Evolutionary conservation across 2,113 vertebrate species (phyloP).

Genomic region (Trinectes maculatus): DNA sequence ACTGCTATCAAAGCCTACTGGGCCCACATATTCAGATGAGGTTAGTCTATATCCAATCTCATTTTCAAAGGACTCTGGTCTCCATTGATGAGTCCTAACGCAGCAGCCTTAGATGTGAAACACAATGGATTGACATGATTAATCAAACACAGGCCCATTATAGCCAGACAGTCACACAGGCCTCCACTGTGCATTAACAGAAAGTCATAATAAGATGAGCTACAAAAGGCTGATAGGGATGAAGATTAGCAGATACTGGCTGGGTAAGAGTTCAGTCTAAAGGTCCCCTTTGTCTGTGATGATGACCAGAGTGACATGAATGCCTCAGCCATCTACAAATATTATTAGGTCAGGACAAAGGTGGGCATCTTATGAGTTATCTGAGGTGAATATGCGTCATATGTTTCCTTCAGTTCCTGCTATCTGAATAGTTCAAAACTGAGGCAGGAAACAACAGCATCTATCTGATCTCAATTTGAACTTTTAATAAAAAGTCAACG

Average conservation of each 20-base stretch:
- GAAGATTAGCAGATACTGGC: constrained; percentile 80
- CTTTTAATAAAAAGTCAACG: constrained; percentile 77
- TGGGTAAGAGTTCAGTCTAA: constrained; percentile 70
- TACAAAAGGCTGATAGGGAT: constrained; percentile 75
- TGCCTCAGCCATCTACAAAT: constrained; percentile 65
- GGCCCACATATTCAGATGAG: constrained; percentile 65
- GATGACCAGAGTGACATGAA: constrained; percentile 76
- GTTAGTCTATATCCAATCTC: constrained; percentile 73
- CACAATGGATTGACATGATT: constrained; percentile 80
- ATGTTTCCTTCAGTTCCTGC: constrained; percentile 59
- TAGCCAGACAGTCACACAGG: constrained; percentile 74
- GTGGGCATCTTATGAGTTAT: constrained; percentile 69
- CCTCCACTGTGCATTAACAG: constrained; percentile 75
- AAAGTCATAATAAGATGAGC: constrained; percentile 84
- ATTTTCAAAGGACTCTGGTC: constrained; percentile 74
- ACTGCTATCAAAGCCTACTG: constrained; percentile 66
- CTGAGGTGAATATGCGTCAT: constrained; percentile 54
- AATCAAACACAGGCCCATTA: constrained; percentile 81
- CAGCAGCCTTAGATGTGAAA: constrained; percentile 77
- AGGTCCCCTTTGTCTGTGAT: constrained; percentile 73
- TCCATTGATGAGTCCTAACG: constrained; percentile 76
- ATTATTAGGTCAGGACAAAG: constrained; percentile 78
- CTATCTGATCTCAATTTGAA: constrained; percentile 76
- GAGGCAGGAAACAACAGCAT: constrained; percentile 42
- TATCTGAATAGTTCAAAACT: constrained; percentile 62